Base-by-base conservation (phyloP, 2,888 invertebrate species). In the Polyploca ridens region DNA sequence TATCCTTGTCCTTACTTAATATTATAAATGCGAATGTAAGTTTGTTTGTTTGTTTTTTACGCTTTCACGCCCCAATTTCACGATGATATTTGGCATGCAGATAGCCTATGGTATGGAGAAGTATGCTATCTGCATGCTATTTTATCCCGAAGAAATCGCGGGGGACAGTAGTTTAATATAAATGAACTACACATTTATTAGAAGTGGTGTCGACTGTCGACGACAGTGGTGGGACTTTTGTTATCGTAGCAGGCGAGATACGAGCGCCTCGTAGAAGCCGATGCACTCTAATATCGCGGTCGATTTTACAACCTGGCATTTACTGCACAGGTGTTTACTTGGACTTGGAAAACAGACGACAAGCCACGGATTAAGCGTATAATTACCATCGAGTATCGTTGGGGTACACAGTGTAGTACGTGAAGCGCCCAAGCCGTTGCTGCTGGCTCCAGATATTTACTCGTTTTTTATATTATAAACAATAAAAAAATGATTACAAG, bases 161-260 rank as follows among this genome's bases (percentile, higher is more conserved):
- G 27, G 27, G 27, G 27, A 27, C 27, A 27, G 2, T 27, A 27
- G 27, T 27, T 27, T 27, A 27, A 1, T 27, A 91, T 91, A 90
- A 90, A 90, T 88, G 82, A 87, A 84, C 84, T 77, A 87, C 87
- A 88, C 86, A 86, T 88, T 89, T 90, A 90, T 85, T 89, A 90
- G 90, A 90, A 88, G 86, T 87, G 81, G 82, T 85, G 87, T 86
- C 86, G 87, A 79, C 85, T 85, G 87, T 86, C 86, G 87, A 79
- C 85, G 85, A 77, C 84, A 84, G 79, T 80, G 80, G 27, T 27
- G 27, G 80, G 87, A 87, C 87, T 87, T 87, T 87, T 90, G 90
- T 93, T 92, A 91, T 93, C 93, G 89, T 80, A 78, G 79, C 78
- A 81, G 76, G 73, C 81, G 90, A 89, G 93, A 92, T 91, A 92